These are phyloP conservation scores for Pollenia griseotomentosa DNA, from an alignment of 2,888 invertebrate genomes.

Conservation along the genomic window DNA sequence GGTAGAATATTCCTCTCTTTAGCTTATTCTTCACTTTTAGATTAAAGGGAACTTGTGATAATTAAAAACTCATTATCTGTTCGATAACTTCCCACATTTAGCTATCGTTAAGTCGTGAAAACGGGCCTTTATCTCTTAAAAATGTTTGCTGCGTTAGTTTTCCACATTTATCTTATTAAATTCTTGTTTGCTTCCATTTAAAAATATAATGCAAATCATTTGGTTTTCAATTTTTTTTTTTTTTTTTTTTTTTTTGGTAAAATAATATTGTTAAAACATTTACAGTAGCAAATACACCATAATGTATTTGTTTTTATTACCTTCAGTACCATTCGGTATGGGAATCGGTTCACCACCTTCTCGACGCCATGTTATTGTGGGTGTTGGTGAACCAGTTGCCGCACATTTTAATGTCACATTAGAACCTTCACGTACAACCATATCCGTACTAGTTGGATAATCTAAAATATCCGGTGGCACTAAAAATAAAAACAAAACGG, in stretches of 20 bases:
- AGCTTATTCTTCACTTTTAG: no score
- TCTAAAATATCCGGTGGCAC: constrained; percentile 94
- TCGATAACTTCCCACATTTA: no score
- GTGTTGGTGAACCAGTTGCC: constrained; percentile 94
- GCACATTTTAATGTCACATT: constrained; percentile 94
- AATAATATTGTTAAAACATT: constrained; percentile 10
- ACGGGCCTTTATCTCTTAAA: no score
- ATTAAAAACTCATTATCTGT: no score
- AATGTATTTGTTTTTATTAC: constrained; percentile 82
- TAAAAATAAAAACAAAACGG: constrained; percentile 79
- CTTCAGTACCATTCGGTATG: constrained; percentile 88
- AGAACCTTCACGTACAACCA: constrained; percentile 93
- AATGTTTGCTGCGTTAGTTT: not conserved
- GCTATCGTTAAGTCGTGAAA: no score
- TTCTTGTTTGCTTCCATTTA: not conserved
- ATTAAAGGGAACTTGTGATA: no score
- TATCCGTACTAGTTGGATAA: constrained; percentile 92
- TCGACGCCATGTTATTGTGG: constrained; percentile 94
- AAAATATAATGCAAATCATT: not conserved
- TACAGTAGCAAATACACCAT: not conserved
- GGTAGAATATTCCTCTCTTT: no score
- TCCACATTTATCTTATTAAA: constrained; percentile 1
- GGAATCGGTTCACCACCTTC: constrained; percentile 92
- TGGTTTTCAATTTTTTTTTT: not conserved
- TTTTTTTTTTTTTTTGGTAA: not conserved